Evolutionary conservation across 2,797 vertebrate species (phyloP).

Genomic region (Anisognathus igniventris): DNA sequence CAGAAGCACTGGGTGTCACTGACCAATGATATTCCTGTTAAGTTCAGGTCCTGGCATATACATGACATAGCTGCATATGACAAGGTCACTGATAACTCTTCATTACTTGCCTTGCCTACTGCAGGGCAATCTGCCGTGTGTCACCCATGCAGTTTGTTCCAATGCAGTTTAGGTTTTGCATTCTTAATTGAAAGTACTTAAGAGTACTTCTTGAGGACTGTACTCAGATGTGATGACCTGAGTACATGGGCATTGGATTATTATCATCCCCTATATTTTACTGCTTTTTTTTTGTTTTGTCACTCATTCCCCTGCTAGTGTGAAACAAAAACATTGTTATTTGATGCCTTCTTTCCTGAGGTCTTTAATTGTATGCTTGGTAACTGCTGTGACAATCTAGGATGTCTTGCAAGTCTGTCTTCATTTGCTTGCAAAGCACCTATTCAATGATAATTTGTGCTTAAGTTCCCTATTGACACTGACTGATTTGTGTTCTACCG

Average conservation of each 20-base stretch:
- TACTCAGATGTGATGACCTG: not conserved
- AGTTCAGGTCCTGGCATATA: not conserved
- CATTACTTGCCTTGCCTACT: not conserved
- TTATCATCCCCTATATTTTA: not conserved
- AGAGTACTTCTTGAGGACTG: not conserved
- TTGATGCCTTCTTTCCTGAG: not conserved
- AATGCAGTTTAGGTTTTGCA: not conserved
- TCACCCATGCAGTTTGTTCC: not conserved
- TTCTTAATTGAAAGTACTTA: not conserved
- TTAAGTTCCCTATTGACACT: not conserved
- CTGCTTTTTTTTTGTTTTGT: not conserved
- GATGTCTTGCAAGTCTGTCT: not conserved
- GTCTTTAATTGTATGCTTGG: not conserved
- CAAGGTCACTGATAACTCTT: not conserved
- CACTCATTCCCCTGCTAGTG: not conserved
- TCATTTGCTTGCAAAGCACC: constrained; percentile 20
- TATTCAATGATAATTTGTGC: not conserved
- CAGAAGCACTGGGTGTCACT: not conserved
- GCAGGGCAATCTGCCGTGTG: not conserved
- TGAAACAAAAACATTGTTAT: not conserved
- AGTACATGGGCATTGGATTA: not conserved
- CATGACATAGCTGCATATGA: not conserved
- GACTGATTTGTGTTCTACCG: not conserved
- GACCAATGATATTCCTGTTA: not conserved
- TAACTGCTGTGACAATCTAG: not conserved